Evolutionary conservation across 2,888 invertebrate species (phyloP), one percentile per base, ranked within the genome.

Genomic region (Drosophila longiperda): DNA sequence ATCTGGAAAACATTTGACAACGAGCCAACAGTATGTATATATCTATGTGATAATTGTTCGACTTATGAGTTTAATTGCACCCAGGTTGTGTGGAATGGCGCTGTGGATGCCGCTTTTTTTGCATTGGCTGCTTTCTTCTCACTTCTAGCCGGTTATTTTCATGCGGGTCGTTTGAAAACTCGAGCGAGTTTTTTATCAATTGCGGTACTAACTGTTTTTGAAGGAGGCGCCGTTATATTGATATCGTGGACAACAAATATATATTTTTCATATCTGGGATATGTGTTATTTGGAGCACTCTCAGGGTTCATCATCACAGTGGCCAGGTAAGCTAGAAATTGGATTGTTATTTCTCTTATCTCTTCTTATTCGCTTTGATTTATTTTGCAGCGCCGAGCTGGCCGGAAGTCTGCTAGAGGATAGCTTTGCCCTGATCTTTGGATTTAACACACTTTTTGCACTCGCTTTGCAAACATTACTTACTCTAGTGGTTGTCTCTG

Each of bases 361-460:
- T 17, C 5, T n/a, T 54, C 7, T n/a, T 12, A 8, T 20, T 0
- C 4, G 20, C 3, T 45, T 23, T 45, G 15, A 3, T 8, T 29
- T 0, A 29, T 12, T 1, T 87, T 94, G 72, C 92, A 98, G 98
- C 92, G 96, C 96, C 49, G 97, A 98, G 94, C 96, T 99, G 66
- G 98, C 98, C 0, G 95, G 96, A 78, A 94, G 95, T 73, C 94
- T 98, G 66, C 94, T 95, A 59, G 96, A 96, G 84, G 97, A 98
- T 69, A 97, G 97, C 92, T 98, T 97, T 92, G 98, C 97, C 1
- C 94, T 98, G 8, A 96, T 99, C 78, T 98, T 98, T 92, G 98
- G 98, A 5, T 94, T 98, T 80, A 98, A 98, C 93, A 98, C 97
- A 0, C 95, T 98, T 62, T 73, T 97, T 0, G 97, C 98, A 3